phyloP scores from a whole-genome alignment of 2,888 invertebrate species.

The Fissipunctia ypsillon region DNA sequence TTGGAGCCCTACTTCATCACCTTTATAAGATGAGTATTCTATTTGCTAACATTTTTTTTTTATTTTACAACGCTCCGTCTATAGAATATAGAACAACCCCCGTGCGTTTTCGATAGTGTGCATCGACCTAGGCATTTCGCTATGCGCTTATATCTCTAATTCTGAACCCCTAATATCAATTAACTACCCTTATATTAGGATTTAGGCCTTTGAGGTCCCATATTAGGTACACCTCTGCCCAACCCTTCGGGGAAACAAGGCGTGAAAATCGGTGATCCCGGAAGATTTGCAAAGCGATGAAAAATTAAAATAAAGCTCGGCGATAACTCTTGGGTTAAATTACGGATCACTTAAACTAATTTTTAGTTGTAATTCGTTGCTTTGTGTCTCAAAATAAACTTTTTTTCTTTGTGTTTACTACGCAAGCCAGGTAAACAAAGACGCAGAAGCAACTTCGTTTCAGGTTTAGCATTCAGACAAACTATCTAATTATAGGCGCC shows the following conservation, averaged over 20 bases:
- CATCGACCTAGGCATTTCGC: not conserved
- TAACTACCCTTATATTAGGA: not conserved
- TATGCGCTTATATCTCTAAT: not conserved
- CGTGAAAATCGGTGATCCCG: not conserved
- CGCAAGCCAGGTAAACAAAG: not conserved
- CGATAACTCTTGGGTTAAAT: not conserved
- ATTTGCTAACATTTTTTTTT: not conserved
- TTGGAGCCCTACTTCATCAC: not conserved
- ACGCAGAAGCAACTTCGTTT: not conserved
- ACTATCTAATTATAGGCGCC: not conserved
- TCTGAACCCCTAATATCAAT: no score
- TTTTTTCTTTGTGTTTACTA: constrained; percentile 8
- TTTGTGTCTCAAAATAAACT: constrained; percentile 16
- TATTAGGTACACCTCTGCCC: no score
- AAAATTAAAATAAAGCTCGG: not conserved
- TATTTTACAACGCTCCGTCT: not conserved
- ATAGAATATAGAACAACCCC: not conserved
- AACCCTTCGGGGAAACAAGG: no score
- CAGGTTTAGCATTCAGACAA: not conserved
- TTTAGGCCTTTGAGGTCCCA: not conserved
- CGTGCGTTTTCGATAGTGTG: not conserved
- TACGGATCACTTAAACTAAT: not conserved
- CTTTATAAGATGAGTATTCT: constrained; percentile 38
- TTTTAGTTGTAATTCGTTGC: not conserved
- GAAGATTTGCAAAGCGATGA: not conserved